Percentiles rank a stretch among this genome's conserved stretches.
phyloP scores from a whole-genome alignment of 2,797 vertebrate genomes.

The Aphelocoma californica region DNA sequence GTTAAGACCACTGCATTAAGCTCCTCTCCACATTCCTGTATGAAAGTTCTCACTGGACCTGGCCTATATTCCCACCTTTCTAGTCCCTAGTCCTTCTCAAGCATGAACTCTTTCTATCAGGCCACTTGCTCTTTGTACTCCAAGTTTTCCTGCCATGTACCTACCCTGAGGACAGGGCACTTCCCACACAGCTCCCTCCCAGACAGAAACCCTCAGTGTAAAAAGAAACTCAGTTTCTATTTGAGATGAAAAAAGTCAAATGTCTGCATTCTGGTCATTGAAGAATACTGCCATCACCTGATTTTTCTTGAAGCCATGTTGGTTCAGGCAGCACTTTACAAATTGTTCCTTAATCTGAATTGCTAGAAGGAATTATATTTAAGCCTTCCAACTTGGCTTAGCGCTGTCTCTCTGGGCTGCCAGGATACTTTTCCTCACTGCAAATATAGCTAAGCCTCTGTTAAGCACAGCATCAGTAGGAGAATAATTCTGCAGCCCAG shows the following conservation, averaged over 20 bases:
- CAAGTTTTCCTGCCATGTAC: neutral
- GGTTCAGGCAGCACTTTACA: constrained; percentile 54
- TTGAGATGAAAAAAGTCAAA: neutral
- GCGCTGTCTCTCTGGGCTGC: constrained; percentile 10
- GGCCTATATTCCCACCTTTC: neutral
- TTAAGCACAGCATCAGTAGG: constrained; percentile 35
- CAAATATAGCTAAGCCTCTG: constrained; percentile 58
- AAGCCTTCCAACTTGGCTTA: constrained; percentile 63
- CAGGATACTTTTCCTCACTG: constrained; percentile 26
- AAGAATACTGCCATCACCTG: constrained; percentile 24
- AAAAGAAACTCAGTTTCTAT: constrained; percentile 3
- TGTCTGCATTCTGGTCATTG: neutral
- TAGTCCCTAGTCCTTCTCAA: neutral
- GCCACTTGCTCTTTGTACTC: neutral
- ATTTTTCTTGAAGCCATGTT: constrained; percentile 45
- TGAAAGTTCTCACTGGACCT: neutral
- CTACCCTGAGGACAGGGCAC: neutral
- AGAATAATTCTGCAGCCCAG: constrained; percentile 35
- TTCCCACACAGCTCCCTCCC: neutral
- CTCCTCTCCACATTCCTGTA: neutral
- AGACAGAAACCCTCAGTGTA: constrained; percentile 19
- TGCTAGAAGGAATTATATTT: constrained; percentile 49
- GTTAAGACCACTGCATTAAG: neutral
- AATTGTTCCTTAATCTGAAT: constrained; percentile 61
- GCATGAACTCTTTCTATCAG: neutral